Percentiles rank a stretch among this genome's conserved stretches.
Evolutionary conservation across 2,113 vertebrate species (phyloP).

Genomic region (Podarcis raffonei): DNA sequence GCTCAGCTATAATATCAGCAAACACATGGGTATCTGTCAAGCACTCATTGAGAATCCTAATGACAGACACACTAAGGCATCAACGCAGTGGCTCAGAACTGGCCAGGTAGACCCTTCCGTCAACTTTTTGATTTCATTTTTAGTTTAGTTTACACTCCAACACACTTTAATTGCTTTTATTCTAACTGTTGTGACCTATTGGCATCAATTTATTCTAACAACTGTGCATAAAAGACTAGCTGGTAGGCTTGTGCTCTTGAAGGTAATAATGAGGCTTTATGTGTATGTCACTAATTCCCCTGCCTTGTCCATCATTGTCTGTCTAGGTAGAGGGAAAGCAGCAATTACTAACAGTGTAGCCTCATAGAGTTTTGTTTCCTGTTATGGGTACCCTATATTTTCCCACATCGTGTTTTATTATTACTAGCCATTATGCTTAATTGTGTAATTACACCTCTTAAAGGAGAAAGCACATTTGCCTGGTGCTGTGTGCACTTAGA

Average conservation of each 20-base stretch:
- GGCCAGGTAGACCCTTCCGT: neutral
- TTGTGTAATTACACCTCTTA: slow-evolving; percentile 54
- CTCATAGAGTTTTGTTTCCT: slow-evolving; percentile 50
- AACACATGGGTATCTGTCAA: neutral
- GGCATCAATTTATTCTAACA: slow-evolving; percentile 24
- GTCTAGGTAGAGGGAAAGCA: slow-evolving; percentile 42
- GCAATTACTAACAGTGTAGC: slow-evolving; percentile 32
- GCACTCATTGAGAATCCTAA: neutral
- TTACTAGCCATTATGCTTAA: slow-evolving; percentile 47
- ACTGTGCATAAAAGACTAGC: slow-evolving; percentile 18
- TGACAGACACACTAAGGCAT: neutral
- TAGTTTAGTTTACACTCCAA: slow-evolving; percentile 14
- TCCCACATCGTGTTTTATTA: slow-evolving; percentile 38
- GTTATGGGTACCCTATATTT: slow-evolving; percentile 22
- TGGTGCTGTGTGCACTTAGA: slow-evolving; percentile 13
- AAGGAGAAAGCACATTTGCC: slow-evolving; percentile 4
- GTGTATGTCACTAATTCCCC: slow-evolving; percentile 12
- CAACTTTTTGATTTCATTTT: neutral
- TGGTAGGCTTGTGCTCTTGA: slow-evolving; percentile 32
- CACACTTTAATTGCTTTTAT: slow-evolving; percentile 44
- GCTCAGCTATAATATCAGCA: neutral
- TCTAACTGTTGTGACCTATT: slow-evolving; percentile 33
- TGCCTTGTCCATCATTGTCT: slow-evolving; percentile 18
- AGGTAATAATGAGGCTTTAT: neutral
- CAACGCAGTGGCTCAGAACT: neutral